A percentile compares a stretch with the other conserved stretches of the same genome.
phyloP scores from a whole-genome alignment of 1,140 invertebrate species.

The Psix sp. region DNA sequence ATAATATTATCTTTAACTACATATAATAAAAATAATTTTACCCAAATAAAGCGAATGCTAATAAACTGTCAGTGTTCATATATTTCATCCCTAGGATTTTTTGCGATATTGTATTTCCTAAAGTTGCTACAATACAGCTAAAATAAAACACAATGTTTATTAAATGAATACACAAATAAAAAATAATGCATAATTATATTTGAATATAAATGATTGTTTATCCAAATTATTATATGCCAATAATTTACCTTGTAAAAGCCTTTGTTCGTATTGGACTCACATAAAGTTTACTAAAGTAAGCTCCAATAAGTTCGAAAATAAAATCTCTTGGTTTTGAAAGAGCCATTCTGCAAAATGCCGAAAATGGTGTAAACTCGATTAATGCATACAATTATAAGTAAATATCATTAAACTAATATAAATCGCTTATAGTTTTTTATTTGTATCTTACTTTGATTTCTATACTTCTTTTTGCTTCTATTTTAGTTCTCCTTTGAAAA shows the following conservation, averaged over 20 bases:
- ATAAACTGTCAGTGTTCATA: slow-evolving; percentile 80
- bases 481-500: too few relatives aligned
- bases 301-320: slow-evolving; percentile 80
- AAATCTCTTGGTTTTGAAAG: slow-evolving; percentile 80
- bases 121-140: slow-evolving; percentile 78
- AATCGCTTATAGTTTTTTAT: not conserved
- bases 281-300: slow-evolving; percentile 84
- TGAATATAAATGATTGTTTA: slow-evolving; percentile 5
- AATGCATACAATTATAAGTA: too few relatives aligned
- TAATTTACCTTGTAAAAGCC: slow-evolving; percentile 83
- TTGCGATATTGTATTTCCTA: slow-evolving; percentile 83
- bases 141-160: slow-evolving; percentile 32
- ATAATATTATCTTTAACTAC: not conserved
- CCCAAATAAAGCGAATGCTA: slow-evolving; percentile 85
- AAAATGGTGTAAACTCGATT: not conserved
- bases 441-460: too few relatives aligned
- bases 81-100: slow-evolving; percentile 79
- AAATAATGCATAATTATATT: slow-evolving; percentile 8
- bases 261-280: slow-evolving; percentile 84
- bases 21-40: slow-evolving; percentile 57
- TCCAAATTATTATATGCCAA: slow-evolving; percentile 8
- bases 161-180: slow-evolving; percentile 20
- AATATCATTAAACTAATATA: too few relatives aligned
- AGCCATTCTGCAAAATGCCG: slow-evolving; percentile 76
- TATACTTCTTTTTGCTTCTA: too few relatives aligned